Evolutionary conservation across 2,888 invertebrate genomes (phyloP).

Genomic region (Drosophila anomalata): DNA sequence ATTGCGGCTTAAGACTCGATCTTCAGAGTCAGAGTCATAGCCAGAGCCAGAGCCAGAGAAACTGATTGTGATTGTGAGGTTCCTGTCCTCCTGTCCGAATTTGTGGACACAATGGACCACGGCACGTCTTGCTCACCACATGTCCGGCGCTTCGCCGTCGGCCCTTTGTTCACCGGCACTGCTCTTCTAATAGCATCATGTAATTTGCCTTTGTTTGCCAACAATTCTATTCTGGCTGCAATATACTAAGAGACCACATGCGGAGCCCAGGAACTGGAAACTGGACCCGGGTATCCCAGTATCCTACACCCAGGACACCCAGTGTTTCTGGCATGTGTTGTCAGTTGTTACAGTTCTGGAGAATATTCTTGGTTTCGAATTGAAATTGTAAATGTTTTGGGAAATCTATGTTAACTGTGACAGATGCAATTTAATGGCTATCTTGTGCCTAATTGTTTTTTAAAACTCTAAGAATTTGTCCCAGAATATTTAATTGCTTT

Average conservation of each 20-base stretch:
- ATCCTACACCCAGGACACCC: background rate
- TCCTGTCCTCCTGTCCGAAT: constrained; percentile 26
- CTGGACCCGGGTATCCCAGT: background rate
- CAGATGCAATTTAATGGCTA: constrained; percentile 19
- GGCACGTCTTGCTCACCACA: constrained; percentile 45
- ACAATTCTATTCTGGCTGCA: constrained; percentile 78
- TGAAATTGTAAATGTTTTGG: constrained; percentile 21
- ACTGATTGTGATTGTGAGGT: constrained; percentile 8
- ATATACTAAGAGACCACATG: constrained; percentile 67
- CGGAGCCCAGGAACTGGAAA: constrained; percentile 43
- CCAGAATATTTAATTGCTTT: constrained; percentile 1
- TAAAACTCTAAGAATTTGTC: constrained; percentile 4
- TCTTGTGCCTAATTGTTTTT: constrained; percentile 24
- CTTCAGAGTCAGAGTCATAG: background rate
- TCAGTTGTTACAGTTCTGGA: constrained; percentile 5
- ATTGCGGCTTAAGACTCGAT: constrained; percentile 35
- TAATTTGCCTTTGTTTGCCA: constrained; percentile 79
- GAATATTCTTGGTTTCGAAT: constrained; percentile 22
- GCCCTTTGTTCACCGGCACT: constrained; percentile 71
- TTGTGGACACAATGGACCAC: constrained; percentile 39
- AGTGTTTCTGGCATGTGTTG: constrained; percentile 27
- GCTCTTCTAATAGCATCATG: constrained; percentile 77
- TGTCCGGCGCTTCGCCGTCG: constrained; percentile 66
- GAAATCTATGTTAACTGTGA: background rate
- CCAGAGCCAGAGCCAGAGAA: constrained; percentile 10